Conservation (phyloP, 2,797 vertebrate genomes). For the Lycodopsis pacificus region DNA sequence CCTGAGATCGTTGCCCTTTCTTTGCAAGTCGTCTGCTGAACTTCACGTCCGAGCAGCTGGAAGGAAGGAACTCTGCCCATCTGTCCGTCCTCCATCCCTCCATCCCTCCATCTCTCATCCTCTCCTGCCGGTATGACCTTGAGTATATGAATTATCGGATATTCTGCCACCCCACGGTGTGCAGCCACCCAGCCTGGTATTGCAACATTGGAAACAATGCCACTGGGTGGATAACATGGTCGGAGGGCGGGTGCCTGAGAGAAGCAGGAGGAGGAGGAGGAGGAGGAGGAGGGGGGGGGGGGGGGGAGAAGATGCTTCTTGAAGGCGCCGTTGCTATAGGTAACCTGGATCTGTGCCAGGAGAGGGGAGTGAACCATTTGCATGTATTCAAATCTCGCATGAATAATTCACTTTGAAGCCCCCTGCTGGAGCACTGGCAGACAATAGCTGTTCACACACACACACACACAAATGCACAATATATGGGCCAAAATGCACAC, state of each 20-base stretch:
- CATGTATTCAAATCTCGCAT: constrained; percentile 88
- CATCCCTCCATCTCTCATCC: constrained; percentile 48
- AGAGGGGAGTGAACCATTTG: constrained; percentile 80
- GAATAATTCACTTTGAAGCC: constrained; percentile 85
- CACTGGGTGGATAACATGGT: constrained; percentile 67
- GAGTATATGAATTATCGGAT: constrained; percentile 77
- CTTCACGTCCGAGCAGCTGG: constrained; percentile 38
- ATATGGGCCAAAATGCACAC: constrained; percentile 44
- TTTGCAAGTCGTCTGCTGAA: constrained; percentile 32
- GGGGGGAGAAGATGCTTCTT: constrained; percentile 62
- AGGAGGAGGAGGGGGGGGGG: constrained; percentile 23
- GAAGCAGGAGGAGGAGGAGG: constrained; percentile 35
- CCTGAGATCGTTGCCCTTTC: constrained; percentile 32
- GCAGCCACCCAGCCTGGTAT: constrained; percentile 71
- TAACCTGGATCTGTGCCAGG: constrained; percentile 83
- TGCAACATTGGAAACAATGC: constrained; percentile 76
- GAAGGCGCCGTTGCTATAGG: constrained; percentile 86
- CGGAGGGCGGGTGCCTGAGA: constrained; percentile 66
- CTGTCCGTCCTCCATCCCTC: constrained; percentile 43
- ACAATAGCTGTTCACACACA: constrained; percentile 72
- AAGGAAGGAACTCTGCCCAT: constrained; percentile 35
- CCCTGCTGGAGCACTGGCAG: constrained; percentile 65
- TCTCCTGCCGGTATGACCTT: constrained; percentile 74
- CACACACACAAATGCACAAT: constrained; percentile 47
- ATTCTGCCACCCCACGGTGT: constrained; percentile 70